Evolutionary conservation across 2,797 vertebrate species (phyloP).

Genomic region (Phrynocephalus forsythii): DNA sequence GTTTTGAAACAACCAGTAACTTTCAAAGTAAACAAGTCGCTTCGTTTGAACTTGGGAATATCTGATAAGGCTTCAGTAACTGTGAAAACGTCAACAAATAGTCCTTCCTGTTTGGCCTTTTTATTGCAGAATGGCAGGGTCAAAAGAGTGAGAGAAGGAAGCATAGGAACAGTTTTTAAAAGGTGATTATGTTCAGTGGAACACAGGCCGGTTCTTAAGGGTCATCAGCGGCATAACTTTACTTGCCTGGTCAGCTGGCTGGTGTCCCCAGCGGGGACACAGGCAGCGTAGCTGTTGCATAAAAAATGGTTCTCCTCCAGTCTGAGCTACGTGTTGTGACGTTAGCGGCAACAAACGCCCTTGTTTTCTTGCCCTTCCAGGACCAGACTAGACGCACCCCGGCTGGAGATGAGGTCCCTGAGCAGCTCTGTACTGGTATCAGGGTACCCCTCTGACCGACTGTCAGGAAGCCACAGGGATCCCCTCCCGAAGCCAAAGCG

Average conservation of each 20-base stretch:
- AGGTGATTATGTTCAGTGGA: neutral
- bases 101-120: neutral
- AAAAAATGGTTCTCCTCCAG: neutral
- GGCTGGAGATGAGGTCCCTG: constrained; percentile 87
- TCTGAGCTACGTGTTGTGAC: neutral
- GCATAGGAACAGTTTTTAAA: neutral
- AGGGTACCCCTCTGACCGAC: constrained; percentile 82
- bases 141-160: neutral
- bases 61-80: neutral
- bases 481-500: constrained; percentile 91
- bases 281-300: too few relatives aligned
- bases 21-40: neutral
- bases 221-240: too few relatives aligned
- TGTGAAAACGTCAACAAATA: too few relatives aligned
- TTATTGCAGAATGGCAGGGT: neutral
- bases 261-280: neutral
- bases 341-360: neutral
- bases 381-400: constrained; percentile 94
- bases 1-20: neutral
- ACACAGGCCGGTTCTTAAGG: neutral
- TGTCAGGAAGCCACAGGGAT: constrained; percentile 80
- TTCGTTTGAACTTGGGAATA: neutral
- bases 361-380: constrained; percentile 77
- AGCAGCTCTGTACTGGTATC: constrained; percentile 81
- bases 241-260: neutral